Base-by-base conservation (phyloP, 2,113 vertebrate species). In the Gallinago undulata region DNA sequence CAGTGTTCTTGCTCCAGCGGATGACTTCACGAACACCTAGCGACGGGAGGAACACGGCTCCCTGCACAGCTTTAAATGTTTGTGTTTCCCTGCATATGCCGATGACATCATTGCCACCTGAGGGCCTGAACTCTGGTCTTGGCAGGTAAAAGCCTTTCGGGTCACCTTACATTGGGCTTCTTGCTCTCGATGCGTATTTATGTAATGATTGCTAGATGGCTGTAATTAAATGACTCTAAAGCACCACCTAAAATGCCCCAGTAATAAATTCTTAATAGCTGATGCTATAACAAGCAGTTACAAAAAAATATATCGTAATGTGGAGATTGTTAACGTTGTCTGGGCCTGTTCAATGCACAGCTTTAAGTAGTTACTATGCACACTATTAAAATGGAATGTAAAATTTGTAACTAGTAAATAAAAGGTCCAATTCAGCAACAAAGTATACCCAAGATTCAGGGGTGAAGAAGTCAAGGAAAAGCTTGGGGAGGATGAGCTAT, bases 11-110 rank as follows among this genome's bases (percentile, higher is more conserved):
- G 14, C 69, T 97, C 90, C 95, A 97, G 80, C 86, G 66, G 94
- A 83, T 94, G 94, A 96, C 85, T 92, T 96, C 92, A 96, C n/a
- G 77, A 96, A 96, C 96, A 95, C 94, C 92, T 96, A 90, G 48
- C 2, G 2, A 33, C 2, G 13, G 91, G 70, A 93, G 86, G 76
- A 96, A 85, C 80, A 82, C 25, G 37, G 86, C 59, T 96, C 96
- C 95, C 96, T 23, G 59, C 45, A 57, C 80, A 83, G 87, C 79
- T 90, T 91, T 95, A 95, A 95, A 88, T 72, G 30, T 78, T 87
- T 89, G 69, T 55, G 35, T 89, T 96, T 89, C 89, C 82, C 75
- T 90, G 83, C 77, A 94, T 72, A 50, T 89, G 83, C 68, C 3
- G 6, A 77, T 97, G 94, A 96, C 91, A 95, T 96, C 96, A 97